Evolutionary conservation across 2,797 vertebrate species (phyloP).

Genomic region (Halcyon chelicuti): DNA sequence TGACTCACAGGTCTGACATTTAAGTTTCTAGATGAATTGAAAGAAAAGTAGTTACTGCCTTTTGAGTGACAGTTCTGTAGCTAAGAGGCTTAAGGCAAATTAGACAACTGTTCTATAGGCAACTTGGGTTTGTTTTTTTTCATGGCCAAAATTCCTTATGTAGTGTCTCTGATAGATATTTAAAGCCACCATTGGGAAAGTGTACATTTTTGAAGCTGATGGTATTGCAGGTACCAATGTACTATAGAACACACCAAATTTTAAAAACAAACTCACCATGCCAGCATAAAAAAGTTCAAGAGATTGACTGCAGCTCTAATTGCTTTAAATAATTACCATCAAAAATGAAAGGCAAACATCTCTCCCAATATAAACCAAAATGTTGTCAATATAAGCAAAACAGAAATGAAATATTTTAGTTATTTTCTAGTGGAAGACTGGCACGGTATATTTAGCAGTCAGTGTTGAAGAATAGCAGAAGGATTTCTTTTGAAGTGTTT

Average conservation of each 20-base stretch:
- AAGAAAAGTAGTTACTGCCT: not conserved
- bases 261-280: not conserved
- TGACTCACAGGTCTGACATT: not conserved
- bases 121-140: not conserved
- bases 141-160: not conserved
- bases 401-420: not conserved
- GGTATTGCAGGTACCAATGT: not conserved
- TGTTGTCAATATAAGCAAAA: not conserved
- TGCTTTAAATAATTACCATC: not conserved
- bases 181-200: not conserved
- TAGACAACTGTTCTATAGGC: not conserved
- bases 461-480: not conserved
- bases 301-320: not conserved
- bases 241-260: not conserved
- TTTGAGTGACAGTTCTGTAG: not conserved
- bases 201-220: not conserved
- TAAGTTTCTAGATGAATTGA: not conserved
- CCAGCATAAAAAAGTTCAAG: not conserved
- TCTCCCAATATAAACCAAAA: not conserved
- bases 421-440: not conserved
- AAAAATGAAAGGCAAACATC: not conserved
- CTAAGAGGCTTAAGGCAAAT: not conserved
- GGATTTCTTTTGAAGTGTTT: constrained; percentile 19
- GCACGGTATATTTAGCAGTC: not conserved
- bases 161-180: not conserved